Conservation (phyloP, 2,113 vertebrate genomes). For the Centrocercus urophasianus region DNA sequence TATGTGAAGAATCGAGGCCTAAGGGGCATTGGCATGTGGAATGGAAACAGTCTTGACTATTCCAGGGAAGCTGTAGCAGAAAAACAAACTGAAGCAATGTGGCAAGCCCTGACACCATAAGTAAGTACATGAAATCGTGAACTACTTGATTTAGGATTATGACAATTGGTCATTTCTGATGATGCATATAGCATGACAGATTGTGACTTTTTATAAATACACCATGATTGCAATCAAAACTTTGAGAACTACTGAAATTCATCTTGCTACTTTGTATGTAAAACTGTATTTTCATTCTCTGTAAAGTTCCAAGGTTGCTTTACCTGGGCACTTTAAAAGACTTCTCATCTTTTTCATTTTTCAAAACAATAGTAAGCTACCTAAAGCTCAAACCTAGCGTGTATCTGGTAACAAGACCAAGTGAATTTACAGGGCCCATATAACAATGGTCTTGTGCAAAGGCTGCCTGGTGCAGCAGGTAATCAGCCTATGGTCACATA, state of each 20-base stretch:
- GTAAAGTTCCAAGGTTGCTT: background rate
- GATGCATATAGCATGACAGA: background rate
- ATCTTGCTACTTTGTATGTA: background rate
- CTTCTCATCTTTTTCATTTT: background rate
- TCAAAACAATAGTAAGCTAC: accelerated
- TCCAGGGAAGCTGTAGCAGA: slow-evolving; percentile 74
- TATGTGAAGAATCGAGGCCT: slow-evolving; percentile 80
- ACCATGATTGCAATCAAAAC: background rate
- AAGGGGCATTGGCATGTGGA: slow-evolving; percentile 96
- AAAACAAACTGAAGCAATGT: slow-evolving; percentile 89
- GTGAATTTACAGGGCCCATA: background rate
- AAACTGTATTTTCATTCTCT: background rate
- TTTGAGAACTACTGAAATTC: background rate
- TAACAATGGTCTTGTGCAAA: background rate
- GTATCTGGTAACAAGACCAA: background rate
- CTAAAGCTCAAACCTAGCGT: background rate
- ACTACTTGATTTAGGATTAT: background rate
- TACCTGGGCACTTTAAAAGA: background rate
- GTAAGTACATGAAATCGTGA: background rate
- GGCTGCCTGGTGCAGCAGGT: background rate
- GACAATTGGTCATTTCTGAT: background rate
- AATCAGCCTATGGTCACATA: background rate
- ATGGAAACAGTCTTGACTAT: slow-evolving; percentile 90
- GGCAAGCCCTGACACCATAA: slow-evolving; percentile 84
- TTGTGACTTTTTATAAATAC: background rate